Evolutionary conservation across 2,888 invertebrate genomes (phyloP).

Genomic region (Andrena camellia): DNA sequence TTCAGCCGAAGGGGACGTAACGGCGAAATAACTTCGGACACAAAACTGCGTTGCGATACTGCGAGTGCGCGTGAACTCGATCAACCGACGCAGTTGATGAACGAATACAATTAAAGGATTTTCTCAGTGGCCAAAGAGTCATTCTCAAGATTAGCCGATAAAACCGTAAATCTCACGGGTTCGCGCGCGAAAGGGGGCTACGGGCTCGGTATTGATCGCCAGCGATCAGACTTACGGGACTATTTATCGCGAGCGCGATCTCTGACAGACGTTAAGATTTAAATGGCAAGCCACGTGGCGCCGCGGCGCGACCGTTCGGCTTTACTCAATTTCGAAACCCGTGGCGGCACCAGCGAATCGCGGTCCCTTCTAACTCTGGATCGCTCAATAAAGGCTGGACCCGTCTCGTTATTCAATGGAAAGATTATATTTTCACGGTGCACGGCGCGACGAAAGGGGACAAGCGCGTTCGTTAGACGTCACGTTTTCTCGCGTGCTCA

Average conservation of each 20-base stretch:
- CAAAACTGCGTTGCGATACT: background rate
- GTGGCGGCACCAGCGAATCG: background rate
- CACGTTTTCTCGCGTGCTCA: slow-evolving; percentile 1
- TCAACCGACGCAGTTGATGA: background rate
- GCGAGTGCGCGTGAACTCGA: background rate
- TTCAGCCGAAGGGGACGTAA: background rate
- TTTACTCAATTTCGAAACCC: slow-evolving; percentile 59
- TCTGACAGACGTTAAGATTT: slow-evolving; percentile 64
- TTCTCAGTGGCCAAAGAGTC: background rate
- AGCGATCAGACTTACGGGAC: slow-evolving; percentile 51
- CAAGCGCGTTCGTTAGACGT: slow-evolving; percentile 15
- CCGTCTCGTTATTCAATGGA: slow-evolving; percentile 12
- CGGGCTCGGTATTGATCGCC: slow-evolving; percentile 55
- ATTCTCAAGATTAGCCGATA: slow-evolving; percentile 29
- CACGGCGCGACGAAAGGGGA: slow-evolving; percentile 1
- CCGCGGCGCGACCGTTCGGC: slow-evolving; percentile 17
- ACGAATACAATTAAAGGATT: background rate
- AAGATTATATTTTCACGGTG: slow-evolving; percentile 35
- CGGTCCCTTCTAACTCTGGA: background rate
- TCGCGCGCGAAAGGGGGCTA: slow-evolving; percentile 21
- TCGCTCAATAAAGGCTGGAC: slow-evolving; percentile 15
- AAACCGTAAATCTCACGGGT: slow-evolving; percentile 18
- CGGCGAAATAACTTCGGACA: background rate
- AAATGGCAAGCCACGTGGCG: slow-evolving; percentile 70
- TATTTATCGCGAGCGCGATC: slow-evolving; percentile 62